phyloP scores from a whole-genome alignment of 2,797 vertebrate species.

The Acanthurus lineatus region DNA sequence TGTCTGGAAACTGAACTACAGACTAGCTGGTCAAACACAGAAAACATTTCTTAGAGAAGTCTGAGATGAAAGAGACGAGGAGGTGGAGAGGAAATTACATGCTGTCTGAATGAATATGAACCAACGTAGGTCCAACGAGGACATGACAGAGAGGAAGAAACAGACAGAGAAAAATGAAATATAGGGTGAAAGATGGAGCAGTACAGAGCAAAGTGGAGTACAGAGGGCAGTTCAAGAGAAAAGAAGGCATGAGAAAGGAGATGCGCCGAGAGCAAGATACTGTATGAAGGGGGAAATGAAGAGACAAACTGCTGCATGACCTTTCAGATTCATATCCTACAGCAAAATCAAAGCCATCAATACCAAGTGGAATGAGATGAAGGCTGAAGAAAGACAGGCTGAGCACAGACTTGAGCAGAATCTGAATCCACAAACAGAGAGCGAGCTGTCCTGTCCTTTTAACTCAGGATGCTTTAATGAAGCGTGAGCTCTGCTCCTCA shows the following conservation, averaged over 20 bases:
- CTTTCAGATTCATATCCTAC: constrained; percentile 62
- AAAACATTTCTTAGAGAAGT: constrained; percentile 23
- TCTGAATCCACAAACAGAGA: constrained; percentile 44
- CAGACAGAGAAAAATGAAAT: constrained; percentile 9
- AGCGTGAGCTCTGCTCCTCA: constrained; percentile 42
- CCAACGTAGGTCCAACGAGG: constrained; percentile 4
- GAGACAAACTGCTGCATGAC: constrained; percentile 60
- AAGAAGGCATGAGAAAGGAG: constrained; percentile 18
- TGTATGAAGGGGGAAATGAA: constrained; percentile 33
- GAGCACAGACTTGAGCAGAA: constrained; percentile 48
- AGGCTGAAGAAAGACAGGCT: constrained; percentile 40
- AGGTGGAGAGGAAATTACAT: constrained; percentile 42
- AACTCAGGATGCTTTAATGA: constrained; percentile 74
- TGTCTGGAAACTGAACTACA: constrained; percentile 2
- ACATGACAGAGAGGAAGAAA: constrained; percentile 37
- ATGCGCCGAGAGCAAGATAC: constrained; percentile 14
- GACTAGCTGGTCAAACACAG: background rate
- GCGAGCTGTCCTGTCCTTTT: constrained; percentile 51
- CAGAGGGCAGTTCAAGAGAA: constrained; percentile 14
- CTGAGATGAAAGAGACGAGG: constrained; percentile 41
- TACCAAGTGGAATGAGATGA: constrained; percentile 58
- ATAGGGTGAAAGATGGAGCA: background rate
- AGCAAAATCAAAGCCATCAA: constrained; percentile 66
- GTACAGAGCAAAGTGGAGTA: constrained; percentile 6
- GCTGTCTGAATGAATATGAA: constrained; percentile 18